These are phyloP conservation scores for Mastigias papua DNA, from an alignment of 30 jellyfish, hydroid and myxozoan genomes.

Conservation along the genomic window DNA sequence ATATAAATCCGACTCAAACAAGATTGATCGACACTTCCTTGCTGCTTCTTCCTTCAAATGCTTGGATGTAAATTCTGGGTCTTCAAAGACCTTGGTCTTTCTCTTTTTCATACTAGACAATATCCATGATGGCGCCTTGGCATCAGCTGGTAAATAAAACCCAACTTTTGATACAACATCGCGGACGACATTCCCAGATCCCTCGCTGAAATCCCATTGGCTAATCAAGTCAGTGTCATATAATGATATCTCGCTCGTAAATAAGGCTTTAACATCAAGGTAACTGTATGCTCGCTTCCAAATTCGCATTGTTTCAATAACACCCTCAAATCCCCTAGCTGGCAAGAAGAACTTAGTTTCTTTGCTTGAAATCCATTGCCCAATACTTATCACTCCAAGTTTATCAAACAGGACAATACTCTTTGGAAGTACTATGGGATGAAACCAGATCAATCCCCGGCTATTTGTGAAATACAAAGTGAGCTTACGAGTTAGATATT, in stretches of 20 bases:
- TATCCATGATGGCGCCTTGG: slow-evolving; percentile 63
- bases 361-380: slow-evolving; percentile 66
- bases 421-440: slow-evolving; percentile 12
- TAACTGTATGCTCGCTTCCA: slow-evolving; percentile 54
- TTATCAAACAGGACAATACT: slow-evolving; percentile 19
- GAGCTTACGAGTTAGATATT: not conserved
- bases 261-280: slow-evolving; percentile 48
- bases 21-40: slow-evolving; percentile 7
- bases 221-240: slow-evolving; percentile 40
- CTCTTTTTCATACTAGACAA: not conserved
- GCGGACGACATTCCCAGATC: slow-evolving; percentile 45
- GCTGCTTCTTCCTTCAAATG: slow-evolving; percentile 15
- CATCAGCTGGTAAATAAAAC: slow-evolving; percentile 40
- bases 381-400: slow-evolving; percentile 59
- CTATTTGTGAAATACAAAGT: slow-evolving; percentile 54
- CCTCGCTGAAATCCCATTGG: slow-evolving; percentile 71
- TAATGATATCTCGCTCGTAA: not conserved
- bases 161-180: slow-evolving; percentile 38
- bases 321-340: slow-evolving; percentile 50
- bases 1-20: slow-evolving; percentile 12
- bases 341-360: slow-evolving; percentile 43
- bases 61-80: slow-evolving; percentile 18
- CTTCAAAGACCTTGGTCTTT: not conserved
- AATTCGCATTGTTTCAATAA: slow-evolving; percentile 56
- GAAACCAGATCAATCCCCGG: slow-evolving; percentile 55